phyloP scores from a whole-genome alignment of 1,140 invertebrate genomes.

The Cydia fagiglandana region DNA sequence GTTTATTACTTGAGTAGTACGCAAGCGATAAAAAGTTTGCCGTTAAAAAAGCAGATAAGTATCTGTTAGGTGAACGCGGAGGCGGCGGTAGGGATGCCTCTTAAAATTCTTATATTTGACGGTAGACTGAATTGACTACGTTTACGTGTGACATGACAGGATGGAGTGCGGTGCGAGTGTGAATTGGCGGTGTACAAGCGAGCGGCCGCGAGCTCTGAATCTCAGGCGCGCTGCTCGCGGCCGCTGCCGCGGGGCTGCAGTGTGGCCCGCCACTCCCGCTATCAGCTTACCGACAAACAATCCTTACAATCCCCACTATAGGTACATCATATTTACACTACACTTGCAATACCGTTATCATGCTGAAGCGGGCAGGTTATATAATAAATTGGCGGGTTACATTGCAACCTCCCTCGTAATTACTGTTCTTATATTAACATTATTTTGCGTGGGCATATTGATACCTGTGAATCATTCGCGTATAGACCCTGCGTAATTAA shows the following conservation, averaged over 20 bases:
- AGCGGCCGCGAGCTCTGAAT: constrained; percentile 62
- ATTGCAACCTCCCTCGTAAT: constrained; percentile 33
- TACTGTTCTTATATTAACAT: constrained; percentile 40
- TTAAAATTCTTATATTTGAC: constrained; percentile 33
- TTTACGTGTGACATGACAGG: constrained; percentile 39
- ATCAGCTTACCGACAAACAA: background rate
- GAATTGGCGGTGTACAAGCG: constrained; percentile 39
- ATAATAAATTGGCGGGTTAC: constrained; percentile 12
- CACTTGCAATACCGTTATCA: background rate
- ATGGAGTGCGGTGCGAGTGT: constrained; percentile 57
- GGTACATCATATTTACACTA: constrained; percentile 20
- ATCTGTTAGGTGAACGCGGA: background rate
- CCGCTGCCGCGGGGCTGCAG: constrained; percentile 16
- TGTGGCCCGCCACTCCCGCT: constrained; percentile 21
- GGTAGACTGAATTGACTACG: constrained; percentile 60
- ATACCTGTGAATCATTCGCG: constrained; percentile 42
- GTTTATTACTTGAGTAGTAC: constrained; percentile 26
- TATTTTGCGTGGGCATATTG: constrained; percentile 39
- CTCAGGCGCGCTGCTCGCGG: constrained; percentile 57
- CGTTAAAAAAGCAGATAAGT: background rate
- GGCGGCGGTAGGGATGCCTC: constrained; percentile 13
- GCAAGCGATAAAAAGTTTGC: constrained; percentile 10
- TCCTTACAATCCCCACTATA: constrained; percentile 1
- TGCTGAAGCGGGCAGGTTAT: constrained; percentile 29
- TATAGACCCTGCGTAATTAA: constrained; percentile 39